Evolutionary conservation across 2,797 vertebrate species (phyloP).

Genomic region (Dromococcyx pavoninus): DNA sequence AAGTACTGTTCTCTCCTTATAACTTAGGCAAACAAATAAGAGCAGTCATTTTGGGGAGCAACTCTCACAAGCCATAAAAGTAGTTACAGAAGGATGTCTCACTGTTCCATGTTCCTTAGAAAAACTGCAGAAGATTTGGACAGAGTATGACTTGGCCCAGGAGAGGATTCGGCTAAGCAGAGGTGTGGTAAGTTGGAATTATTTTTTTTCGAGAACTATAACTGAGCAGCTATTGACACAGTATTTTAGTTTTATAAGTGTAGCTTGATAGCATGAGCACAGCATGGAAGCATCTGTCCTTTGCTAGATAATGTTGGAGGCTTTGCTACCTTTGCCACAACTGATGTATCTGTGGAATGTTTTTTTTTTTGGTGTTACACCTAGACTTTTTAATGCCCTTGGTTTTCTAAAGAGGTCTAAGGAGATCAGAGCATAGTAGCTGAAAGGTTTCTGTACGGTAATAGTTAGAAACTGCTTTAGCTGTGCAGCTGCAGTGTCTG

Average conservation of each 20-base stretch:
- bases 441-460: not conserved
- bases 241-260: not conserved
- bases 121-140: slow-evolving; percentile 72
- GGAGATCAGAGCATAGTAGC: not conserved
- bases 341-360: not conserved
- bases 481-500: not conserved
- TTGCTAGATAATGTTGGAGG: rapidly evolving
- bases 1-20: not conserved
- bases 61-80: slow-evolving; percentile 73
- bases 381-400: not conserved
- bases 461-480: rapidly evolving
- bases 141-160: slow-evolving; percentile 71
- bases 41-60: slow-evolving; percentile 63
- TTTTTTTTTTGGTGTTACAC: not conserved
- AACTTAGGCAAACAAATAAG: slow-evolving; percentile 24
- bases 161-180: slow-evolving; percentile 71
- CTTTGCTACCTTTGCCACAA: not conserved
- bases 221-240: not conserved
- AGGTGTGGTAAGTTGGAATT: slow-evolving; percentile 60
- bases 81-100: slow-evolving; percentile 67
- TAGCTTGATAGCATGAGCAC: not conserved
- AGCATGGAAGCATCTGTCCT: not conserved
- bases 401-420: not conserved
- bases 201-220: not conserved
- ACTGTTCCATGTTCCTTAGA: slow-evolving; percentile 60